Evolutionary conservation across 2,888 invertebrate genomes (phyloP).

Genomic region (Mesochorus sp.): DNA sequence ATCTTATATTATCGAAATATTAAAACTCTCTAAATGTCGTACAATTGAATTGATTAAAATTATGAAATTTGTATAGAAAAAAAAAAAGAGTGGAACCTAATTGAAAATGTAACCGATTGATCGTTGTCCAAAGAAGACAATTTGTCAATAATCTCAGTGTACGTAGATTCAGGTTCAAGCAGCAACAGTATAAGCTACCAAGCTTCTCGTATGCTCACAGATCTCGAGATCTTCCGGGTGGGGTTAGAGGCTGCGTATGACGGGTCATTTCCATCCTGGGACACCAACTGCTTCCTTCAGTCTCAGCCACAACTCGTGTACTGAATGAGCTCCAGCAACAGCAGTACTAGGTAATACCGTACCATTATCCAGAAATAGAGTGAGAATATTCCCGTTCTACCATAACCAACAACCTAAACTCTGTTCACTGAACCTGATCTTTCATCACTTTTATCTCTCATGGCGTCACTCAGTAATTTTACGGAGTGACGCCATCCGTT

Average conservation of each 20-base stretch:
- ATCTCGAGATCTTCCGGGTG: constrained; percentile 57
- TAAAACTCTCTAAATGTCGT: no score
- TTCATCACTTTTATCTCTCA: constrained; percentile 29
- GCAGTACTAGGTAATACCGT: constrained; percentile 32
- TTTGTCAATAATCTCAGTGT: constrained; percentile 45
- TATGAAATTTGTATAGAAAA: not conserved
- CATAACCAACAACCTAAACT: constrained; percentile 38
- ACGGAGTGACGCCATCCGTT: constrained; percentile 64
- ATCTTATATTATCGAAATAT: no score
- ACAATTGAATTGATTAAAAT: not conserved
- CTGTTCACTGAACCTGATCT: constrained; percentile 40
- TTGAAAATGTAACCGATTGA: constrained; percentile 42
- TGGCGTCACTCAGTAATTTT: constrained; percentile 64
- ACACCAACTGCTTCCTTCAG: constrained; percentile 69
- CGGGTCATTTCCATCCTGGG: constrained; percentile 73
- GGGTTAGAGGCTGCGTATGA: constrained; percentile 68
- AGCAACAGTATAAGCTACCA: constrained; percentile 23
- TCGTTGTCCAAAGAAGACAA: constrained; percentile 50
- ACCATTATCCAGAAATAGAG: constrained; percentile 37
- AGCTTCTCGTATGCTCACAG: constrained; percentile 34
- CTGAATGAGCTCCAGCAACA: constrained; percentile 58
- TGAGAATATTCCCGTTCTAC: constrained; percentile 37
- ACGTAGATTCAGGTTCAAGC: constrained; percentile 47
- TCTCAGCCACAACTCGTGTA: constrained; percentile 60
- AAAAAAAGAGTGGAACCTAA: not conserved